Percentiles rank a stretch among this genome's conserved stretches.
Conservation (phyloP, 1,140 invertebrate species). For the Apis mellifera region Amel_HAv3.1 CM009941.2:9859001-9859500, state of each 20-base stretch:
- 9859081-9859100: constrained; percentile 69
- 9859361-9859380: constrained; percentile 74
- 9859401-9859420: constrained; percentile 62
- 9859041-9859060: constrained; percentile 62
- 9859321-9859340: constrained; percentile 57
- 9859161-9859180: constrained; percentile 66
- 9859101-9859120: constrained; percentile 63
- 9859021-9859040: constrained; percentile 63
- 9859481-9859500: background rate
- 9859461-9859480: constrained; percentile 61
- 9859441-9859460: constrained; percentile 62
- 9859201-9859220: constrained; percentile 64
- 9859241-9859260: constrained; percentile 65
- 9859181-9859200: constrained; percentile 69
- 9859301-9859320: constrained; percentile 68
- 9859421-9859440: constrained; percentile 72
- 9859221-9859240: constrained; percentile 68
- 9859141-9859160: constrained; percentile 62
- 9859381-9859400: constrained; percentile 65
- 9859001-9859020: constrained; percentile 63
- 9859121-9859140: constrained; percentile 61
- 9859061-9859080: constrained; percentile 73
- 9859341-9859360: constrained; percentile 73
- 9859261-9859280: constrained; percentile 65
- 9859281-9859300: constrained; percentile 75